Percentiles rank a stretch among this genome's conserved stretches.
Evolutionary conservation across 1,140 invertebrate genomes (phyloP).

Genomic region (Acromyrmex echinatior): DNA sequence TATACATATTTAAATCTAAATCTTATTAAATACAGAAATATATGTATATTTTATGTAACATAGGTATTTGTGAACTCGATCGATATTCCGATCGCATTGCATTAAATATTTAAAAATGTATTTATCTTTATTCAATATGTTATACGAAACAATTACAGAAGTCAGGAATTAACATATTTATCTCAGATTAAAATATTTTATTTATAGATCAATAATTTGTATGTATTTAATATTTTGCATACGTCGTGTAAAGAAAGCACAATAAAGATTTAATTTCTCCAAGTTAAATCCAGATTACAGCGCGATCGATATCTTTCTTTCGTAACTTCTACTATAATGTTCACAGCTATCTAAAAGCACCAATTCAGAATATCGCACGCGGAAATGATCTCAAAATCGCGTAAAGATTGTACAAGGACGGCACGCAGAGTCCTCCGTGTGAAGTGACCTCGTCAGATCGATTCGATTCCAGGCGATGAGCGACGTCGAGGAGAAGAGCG

Average conservation of each 20-base stretch:
- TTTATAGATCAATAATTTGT: neutral
- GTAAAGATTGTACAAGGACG: conserved; percentile 53
- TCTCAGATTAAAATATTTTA: conserved; percentile 7
- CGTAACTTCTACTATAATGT: conserved; percentile 33
- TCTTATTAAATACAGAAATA: neutral
- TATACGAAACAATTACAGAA: neutral
- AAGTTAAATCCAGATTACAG: conserved; percentile 21
- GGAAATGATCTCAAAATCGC: conserved; percentile 47
- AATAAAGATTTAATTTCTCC: conserved; percentile 15
- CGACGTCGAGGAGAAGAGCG: conserved; percentile 74
- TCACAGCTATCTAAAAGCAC: conserved; percentile 36
- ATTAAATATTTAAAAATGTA: conserved; percentile 10
- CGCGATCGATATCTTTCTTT: conserved; percentile 11
- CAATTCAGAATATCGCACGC: conserved; percentile 51
- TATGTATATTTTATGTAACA: neutral
- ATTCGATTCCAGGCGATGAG: conserved; percentile 74
- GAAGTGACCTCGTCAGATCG: conserved; percentile 71
- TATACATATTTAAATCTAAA: neutral
- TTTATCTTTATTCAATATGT: neutral
- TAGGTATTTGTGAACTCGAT: neutral
- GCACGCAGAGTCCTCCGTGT: conserved; percentile 62
- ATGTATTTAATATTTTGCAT: neutral
- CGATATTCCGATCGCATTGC: neutral
- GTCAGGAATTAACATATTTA: neutral
- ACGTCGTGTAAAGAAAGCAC: neutral